phyloP scores from a whole-genome alignment of 2,113 vertebrate species.

The Merops nubicus region DNA sequence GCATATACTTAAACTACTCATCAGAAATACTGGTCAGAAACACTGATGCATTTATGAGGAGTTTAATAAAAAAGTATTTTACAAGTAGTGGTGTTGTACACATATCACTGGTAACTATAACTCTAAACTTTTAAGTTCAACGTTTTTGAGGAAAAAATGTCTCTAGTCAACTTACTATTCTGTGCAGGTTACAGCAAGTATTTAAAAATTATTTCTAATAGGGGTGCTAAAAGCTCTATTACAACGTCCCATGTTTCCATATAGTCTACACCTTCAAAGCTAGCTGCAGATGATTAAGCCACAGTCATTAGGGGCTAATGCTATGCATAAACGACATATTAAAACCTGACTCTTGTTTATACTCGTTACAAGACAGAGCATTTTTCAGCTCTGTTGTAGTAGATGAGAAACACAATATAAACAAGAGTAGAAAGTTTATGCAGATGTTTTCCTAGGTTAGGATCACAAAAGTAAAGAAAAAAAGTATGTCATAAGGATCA shows the following conservation, averaged over 20 bases:
- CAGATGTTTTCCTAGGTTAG: background rate
- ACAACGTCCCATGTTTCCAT: background rate
- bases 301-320: background rate
- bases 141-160: background rate
- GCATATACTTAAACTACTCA: background rate
- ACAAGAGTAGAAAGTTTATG: background rate
- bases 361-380: background rate
- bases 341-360: constrained; percentile 8
- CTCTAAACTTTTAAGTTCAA: background rate
- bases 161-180: background rate
- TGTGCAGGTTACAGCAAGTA: background rate
- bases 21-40: background rate
- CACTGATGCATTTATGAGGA: background rate
- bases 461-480: background rate
- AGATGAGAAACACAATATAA: constrained; percentile 3
- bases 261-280: background rate
- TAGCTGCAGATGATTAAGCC: background rate
- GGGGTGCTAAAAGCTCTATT: background rate
- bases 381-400: background rate
- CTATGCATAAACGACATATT: background rate
- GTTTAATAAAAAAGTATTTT: too few species aligned
- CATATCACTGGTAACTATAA: background rate
- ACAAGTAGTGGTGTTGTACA: background rate
- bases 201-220: background rate
- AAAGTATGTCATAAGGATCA: background rate